Evolutionary conservation across 2,797 vertebrate genomes (phyloP).

Genomic region (Loris lydekkerianus): DNA sequence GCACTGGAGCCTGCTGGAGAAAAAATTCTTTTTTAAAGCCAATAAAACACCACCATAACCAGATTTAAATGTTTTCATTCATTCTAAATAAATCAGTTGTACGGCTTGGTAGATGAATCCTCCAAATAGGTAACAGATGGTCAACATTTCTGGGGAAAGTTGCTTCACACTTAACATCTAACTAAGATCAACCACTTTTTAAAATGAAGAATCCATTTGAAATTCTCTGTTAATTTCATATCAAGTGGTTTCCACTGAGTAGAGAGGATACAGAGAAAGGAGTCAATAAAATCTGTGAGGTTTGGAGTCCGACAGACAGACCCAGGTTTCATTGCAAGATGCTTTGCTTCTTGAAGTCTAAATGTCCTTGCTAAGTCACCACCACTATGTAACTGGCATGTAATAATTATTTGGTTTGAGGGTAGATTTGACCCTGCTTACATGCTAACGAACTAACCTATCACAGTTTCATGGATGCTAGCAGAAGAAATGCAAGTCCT

Average conservation of each 20-base stretch:
- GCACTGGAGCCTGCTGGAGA: neutral
- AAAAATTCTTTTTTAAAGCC: slow-evolving; percentile 59
- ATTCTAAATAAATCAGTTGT: slow-evolving; percentile 64
- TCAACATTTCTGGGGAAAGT: neutral
- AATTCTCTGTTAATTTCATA: neutral
- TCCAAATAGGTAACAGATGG: slow-evolving; percentile 63
- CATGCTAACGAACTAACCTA: neutral
- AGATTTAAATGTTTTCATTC: slow-evolving; percentile 67
- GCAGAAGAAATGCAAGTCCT: neutral
- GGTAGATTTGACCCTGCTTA: neutral
- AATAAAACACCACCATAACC: slow-evolving; percentile 65
- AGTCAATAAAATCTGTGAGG: neutral
- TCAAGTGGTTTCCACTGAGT: neutral
- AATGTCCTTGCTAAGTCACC: neutral
- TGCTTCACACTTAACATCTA: slow-evolving; percentile 3
- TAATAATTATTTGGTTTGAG: neutral
- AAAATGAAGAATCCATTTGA: neutral
- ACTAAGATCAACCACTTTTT: neutral
- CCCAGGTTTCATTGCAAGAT: neutral
- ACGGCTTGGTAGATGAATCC: neutral
- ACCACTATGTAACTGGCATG: neutral
- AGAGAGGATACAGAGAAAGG: neutral
- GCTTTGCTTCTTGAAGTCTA: neutral
- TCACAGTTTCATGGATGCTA: neutral
- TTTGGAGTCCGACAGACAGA: neutral